Percentiles rank a stretch among this genome's conserved stretches.
These are phyloP conservation scores for Allolobophora icterica DNA, from an alignment of 2,888 invertebrate genomes.

Conservation along the genomic window DNA sequence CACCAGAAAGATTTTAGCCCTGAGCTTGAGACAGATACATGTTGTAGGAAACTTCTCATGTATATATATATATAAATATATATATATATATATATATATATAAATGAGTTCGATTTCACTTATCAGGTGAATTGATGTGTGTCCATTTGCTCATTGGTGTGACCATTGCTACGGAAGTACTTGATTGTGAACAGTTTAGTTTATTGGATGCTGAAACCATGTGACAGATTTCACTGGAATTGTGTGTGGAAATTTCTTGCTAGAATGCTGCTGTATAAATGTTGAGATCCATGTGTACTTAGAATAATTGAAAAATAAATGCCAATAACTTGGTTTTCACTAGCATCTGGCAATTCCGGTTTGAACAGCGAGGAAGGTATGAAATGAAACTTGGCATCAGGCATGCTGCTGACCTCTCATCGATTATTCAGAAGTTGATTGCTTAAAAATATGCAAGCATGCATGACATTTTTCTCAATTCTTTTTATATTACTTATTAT, in stretches of 20 bases:
- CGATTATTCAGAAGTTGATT: not conserved
- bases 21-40: no score
- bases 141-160: not conserved
- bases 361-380: conserved; percentile 8
- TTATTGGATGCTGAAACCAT: not conserved
- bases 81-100: no score
- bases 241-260: not conserved
- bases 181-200: not conserved
- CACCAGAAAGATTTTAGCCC: no score
- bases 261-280: not conserved
- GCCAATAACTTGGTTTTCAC: conserved; percentile 11
- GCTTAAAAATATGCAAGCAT: not conserved
- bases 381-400: not conserved
- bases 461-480: not conserved
- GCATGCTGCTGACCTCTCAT: not conserved
- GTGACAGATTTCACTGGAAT: not conserved
- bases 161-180: not conserved
- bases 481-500: not conserved
- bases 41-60: no score
- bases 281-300: not conserved
- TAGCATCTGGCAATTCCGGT: not conserved
- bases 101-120: no score
- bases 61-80: no score
- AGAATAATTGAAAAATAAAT: not conserved
- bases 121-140: no score